Conservation (phyloP, 2,113 vertebrate genomes). For the Pedetes capensis region DNA sequence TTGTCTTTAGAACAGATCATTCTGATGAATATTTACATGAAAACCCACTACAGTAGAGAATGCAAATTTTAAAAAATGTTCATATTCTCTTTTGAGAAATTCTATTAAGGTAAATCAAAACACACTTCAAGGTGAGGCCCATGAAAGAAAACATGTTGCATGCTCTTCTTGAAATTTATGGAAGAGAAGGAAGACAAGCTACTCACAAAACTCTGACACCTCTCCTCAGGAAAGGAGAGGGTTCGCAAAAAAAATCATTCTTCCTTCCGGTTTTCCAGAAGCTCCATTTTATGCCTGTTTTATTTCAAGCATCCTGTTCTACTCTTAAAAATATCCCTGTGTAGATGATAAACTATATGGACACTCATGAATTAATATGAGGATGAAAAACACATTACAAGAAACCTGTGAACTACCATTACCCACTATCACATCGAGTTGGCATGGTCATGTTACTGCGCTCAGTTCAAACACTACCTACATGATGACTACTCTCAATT, state of each 20-base stretch:
- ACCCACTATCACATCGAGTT: neutral
- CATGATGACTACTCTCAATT: neutral
- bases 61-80: neutral
- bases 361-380: neutral
- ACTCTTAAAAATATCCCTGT: neutral
- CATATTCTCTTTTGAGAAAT: constrained; percentile 2
- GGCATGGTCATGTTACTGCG: neutral
- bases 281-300: neutral
- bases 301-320: neutral
- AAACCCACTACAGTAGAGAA: neutral
- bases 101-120: constrained; percentile 25
- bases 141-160: constrained; percentile 8
- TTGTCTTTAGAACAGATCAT: neutral
- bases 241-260: neutral
- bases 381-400: neutral
- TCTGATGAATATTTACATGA: neutral
- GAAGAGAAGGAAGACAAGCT: neutral
- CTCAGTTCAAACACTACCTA: neutral
- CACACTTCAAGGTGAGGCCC: neutral
- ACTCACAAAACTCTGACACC: neutral
- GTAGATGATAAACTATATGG: neutral
- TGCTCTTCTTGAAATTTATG: constrained; percentile 23
- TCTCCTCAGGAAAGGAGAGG: too few species aligned
- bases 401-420: neutral
- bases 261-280: constrained; percentile 10